Evolutionary conservation across 2,797 vertebrate genomes (phyloP).

Genomic region (Gobionotothen gibberifrons): DNA sequence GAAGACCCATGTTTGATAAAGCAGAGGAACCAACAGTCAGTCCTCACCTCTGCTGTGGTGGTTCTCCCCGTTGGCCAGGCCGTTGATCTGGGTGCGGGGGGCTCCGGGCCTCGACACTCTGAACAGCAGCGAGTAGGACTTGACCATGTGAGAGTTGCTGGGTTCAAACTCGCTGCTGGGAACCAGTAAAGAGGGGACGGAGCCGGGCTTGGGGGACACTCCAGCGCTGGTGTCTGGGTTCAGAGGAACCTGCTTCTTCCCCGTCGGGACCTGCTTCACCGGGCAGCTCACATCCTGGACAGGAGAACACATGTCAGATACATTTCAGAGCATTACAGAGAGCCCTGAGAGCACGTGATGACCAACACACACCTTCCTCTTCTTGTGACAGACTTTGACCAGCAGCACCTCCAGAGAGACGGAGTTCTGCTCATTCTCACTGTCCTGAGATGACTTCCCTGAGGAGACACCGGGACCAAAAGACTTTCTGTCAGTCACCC

Average conservation of each 20-base stretch:
- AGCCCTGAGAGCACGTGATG: too few relatives aligned
- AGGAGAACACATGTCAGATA: constrained; percentile 6
- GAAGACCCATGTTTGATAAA: too few relatives aligned
- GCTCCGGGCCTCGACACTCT: constrained; percentile 81
- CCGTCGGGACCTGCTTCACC: constrained; percentile 96
- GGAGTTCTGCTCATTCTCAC: constrained; percentile 97
- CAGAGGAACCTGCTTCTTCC: constrained; percentile 98
- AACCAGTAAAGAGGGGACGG: constrained; percentile 91
- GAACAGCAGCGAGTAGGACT: constrained; percentile 97
- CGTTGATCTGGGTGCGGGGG: constrained; percentile 85
- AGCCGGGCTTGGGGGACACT: constrained; percentile 90
- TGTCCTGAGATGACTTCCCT: constrained; percentile 96
- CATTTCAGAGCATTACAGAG: background rate
- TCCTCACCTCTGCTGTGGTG: constrained; percentile 92
- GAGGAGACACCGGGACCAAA: constrained; percentile 23
- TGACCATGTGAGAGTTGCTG: constrained; percentile 98
- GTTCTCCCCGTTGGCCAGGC: constrained; percentile 90
- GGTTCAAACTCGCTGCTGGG: constrained; percentile 98
- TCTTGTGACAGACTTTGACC: constrained; percentile 99
- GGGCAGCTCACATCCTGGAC: constrained; percentile 97
- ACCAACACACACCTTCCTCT: constrained; percentile 90
- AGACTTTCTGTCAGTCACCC: background rate
- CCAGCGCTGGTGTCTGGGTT: constrained; percentile 88
- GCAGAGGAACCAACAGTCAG: background rate
- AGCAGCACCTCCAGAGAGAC: constrained; percentile 97